Evolutionary conservation across 2,888 invertebrate genomes (phyloP).

Genomic region (Drosophila borborema): DNA sequence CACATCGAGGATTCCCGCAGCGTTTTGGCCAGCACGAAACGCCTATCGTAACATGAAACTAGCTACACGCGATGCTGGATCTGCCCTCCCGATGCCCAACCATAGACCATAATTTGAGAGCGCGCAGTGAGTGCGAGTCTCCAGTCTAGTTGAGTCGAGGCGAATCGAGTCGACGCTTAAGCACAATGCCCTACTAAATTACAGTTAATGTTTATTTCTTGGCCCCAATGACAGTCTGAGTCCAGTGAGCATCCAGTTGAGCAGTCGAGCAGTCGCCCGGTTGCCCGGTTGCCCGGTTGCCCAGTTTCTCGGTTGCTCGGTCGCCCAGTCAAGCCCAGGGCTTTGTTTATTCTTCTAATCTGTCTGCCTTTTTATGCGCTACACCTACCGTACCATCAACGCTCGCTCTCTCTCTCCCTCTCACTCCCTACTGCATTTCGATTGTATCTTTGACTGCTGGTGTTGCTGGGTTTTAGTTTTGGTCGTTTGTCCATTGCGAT

Average conservation of each 20-base stretch:
- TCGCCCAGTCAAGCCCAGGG: slow-evolving; percentile 50
- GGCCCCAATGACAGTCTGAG: slow-evolving; percentile 52
- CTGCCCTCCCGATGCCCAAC: slow-evolving; percentile 7
- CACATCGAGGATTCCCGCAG: slow-evolving; percentile 65
- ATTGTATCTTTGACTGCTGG: slow-evolving; percentile 76
- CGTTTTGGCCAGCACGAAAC: slow-evolving; percentile 75
- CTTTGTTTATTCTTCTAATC: slow-evolving; percentile 80
- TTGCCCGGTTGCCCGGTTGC: slow-evolving; percentile 32
- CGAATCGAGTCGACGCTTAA: slow-evolving; percentile 71
- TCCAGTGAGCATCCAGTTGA: slow-evolving; percentile 29
- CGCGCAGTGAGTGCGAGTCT: slow-evolving; percentile 48
- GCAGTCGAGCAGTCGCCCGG: slow-evolving; percentile 28
- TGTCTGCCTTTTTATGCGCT: slow-evolving; percentile 47
- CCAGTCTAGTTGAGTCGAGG: slow-evolving; percentile 20
- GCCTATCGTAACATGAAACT: slow-evolving; percentile 76
- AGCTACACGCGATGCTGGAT: slow-evolving; percentile 20
- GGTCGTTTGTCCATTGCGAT: slow-evolving; percentile 54
- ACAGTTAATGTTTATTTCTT: slow-evolving; percentile 81
- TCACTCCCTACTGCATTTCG: slow-evolving; percentile 71
- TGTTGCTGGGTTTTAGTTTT: slow-evolving; percentile 64
- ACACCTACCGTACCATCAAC: slow-evolving; percentile 11
- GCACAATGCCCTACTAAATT: slow-evolving; percentile 81
- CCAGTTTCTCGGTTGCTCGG: slow-evolving; percentile 32
- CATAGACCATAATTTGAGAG: slow-evolving; percentile 74
- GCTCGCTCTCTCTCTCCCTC: not conserved